Conservation (phyloP, 2,113 vertebrate genomes). For the Myrmecophaga tridactyla region DNA sequence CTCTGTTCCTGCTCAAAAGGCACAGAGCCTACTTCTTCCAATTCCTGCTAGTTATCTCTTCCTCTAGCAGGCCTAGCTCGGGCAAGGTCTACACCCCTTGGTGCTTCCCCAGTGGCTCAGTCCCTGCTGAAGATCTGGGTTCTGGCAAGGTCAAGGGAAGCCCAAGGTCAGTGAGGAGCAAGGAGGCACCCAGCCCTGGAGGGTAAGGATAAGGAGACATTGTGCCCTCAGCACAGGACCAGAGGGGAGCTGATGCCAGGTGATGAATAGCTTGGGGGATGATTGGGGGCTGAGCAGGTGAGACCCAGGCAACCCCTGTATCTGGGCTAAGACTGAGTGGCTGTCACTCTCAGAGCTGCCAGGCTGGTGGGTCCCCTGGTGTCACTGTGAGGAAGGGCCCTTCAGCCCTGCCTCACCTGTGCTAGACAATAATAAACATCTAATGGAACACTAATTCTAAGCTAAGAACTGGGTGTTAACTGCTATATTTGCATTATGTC, state of each 20-base stretch:
- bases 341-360: neutral
- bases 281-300: neutral
- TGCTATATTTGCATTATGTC: neutral
- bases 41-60: neutral
- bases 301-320: neutral
- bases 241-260: neutral
- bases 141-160: neutral
- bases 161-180: neutral
- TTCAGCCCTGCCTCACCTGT: neutral
- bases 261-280: rapidly evolving
- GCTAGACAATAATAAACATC: neutral
- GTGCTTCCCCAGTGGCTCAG: constrained; percentile 29
- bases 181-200: neutral
- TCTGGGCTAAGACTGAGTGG: neutral
- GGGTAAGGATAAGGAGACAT: neutral
- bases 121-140: constrained; percentile 51
- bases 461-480: neutral
- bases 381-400: neutral
- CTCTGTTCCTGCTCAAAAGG: neutral
- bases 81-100: neutral
- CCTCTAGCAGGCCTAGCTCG: neutral
- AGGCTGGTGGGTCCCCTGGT: neutral
- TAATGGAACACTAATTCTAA: neutral
- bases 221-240: neutral
- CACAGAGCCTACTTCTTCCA: neutral